Conservation (phyloP, 2,888 invertebrate species). For the Cyaniris semiargus region DNA sequence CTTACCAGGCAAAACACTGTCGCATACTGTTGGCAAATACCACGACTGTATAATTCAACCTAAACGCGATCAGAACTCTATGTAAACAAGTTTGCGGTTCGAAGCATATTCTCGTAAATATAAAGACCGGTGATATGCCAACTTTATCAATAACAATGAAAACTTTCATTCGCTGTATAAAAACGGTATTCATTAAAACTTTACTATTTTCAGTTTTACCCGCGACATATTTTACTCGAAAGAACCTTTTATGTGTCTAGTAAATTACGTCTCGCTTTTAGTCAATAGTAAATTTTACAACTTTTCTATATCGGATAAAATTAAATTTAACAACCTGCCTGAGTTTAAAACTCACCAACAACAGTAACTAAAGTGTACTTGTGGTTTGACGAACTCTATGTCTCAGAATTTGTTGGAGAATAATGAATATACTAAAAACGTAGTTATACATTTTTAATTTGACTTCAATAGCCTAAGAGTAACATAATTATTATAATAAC, state of each 20-base stretch:
- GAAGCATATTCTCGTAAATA: slow-evolving; percentile 71
- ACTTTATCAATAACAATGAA: slow-evolving; percentile 66
- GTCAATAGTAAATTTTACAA: slow-evolving; percentile 26
- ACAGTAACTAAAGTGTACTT: slow-evolving; percentile 16
- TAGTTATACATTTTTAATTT: neutral
- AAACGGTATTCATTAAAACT: slow-evolving; percentile 51
- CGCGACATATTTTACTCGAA: slow-evolving; percentile 25
- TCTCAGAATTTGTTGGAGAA: slow-evolving; percentile 6
- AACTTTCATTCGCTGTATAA: slow-evolving; percentile 52
- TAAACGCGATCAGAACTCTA: slow-evolving; percentile 71
- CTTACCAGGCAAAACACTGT: slow-evolving; percentile 46
- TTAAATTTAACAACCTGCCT: slow-evolving; percentile 21
- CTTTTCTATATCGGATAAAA: slow-evolving; percentile 23
- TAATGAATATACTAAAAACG: neutral
- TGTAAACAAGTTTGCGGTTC: slow-evolving; percentile 71
- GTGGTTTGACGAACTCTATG: slow-evolving; percentile 4
- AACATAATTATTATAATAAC: neutral
- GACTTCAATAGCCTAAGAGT: neutral
- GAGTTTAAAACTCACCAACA: slow-evolving; percentile 5
- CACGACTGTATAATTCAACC: slow-evolving; percentile 67
- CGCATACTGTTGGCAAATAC: slow-evolving; percentile 62
- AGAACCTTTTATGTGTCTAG: slow-evolving; percentile 16
- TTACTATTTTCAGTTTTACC: slow-evolving; percentile 40
- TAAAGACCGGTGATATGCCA: slow-evolving; percentile 69
- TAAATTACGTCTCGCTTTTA: slow-evolving; percentile 17